These are phyloP conservation scores for Porites evermanni DNA, from an alignment of 92 coral and sea anemone genomes.

Conservation along the genomic window DNA sequence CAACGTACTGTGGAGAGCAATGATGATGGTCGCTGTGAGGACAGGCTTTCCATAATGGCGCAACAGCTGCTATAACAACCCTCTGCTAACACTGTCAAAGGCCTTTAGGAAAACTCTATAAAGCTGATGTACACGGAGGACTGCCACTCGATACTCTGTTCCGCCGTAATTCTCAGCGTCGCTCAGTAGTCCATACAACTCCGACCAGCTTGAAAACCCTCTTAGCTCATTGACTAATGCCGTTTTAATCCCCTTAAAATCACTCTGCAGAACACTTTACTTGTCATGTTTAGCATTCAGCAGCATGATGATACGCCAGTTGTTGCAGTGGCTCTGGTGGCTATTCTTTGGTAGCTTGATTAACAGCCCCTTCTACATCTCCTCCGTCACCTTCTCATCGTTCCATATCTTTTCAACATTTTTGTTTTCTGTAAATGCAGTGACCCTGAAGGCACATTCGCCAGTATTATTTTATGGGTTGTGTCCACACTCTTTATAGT, in stretches of 20 bases:
- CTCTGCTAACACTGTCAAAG: constrained; percentile 22
- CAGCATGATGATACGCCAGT: constrained; percentile 26
- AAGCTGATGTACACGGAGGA: too few relatives aligned
- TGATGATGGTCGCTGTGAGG: constrained; percentile 23
- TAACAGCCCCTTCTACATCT: constrained; percentile 36
- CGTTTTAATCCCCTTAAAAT: constrained; percentile 37
- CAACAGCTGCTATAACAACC: constrained; percentile 10
- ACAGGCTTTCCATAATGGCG: constrained; percentile 21
- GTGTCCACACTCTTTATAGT: too few relatives aligned
- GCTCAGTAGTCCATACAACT: constrained; percentile 31
- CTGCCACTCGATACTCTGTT: constrained; percentile 36
- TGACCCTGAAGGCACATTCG: too few relatives aligned
- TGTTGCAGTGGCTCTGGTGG: constrained; percentile 24
- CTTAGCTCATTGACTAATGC: constrained; percentile 16
- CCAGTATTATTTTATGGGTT: too few relatives aligned
- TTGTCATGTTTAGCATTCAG: constrained; percentile 42
- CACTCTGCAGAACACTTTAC: constrained; percentile 19
- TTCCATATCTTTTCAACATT: constrained; percentile 13
- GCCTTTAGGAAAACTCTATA: constrained; percentile 1
- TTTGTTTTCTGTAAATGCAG: too few relatives aligned
- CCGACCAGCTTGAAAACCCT: constrained; percentile 10
- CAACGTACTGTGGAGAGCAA: neutral
- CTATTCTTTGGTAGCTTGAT: constrained; percentile 52
- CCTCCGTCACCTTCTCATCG: constrained; percentile 35
- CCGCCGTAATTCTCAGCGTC: constrained; percentile 28